Base-by-base conservation (phyloP, 2,888 invertebrate genomes). In the Eurois occulta region DNA sequence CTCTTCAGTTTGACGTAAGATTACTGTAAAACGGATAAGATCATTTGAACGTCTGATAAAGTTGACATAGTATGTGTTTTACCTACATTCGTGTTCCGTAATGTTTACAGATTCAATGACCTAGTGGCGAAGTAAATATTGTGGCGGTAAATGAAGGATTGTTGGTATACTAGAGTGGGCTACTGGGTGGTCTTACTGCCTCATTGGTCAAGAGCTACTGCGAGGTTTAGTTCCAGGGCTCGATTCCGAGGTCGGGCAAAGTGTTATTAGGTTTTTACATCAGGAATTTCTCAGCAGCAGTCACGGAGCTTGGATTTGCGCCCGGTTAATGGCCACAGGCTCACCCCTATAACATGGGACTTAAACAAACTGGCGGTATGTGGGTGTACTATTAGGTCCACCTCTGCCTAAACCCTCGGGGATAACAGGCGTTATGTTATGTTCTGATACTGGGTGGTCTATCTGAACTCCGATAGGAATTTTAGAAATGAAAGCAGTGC, bases 21-120 rank as follows among this genome's bases (percentile, higher is more conserved):
- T 87, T 69, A 80, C 75, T 69, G 72, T 78, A 58, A 69, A 68
- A 58, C 28, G 72, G 79, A 83, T 81, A 88, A 83, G 76, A 81
- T 83, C 78, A 65, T 71, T 73, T 48, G 46, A 72, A 65, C 43
- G 13, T 4, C 38, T 79, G 84, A 84, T 84, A 84, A 84, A 72
- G 66, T 70, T 84, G 86, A 46, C 43, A 55, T 52, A 46, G 41
- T 79, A 66, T 87, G 77, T 74, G 72, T 52, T 77, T 86, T 87
- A 80, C 88, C 86, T 75, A 87, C 68, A 79, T 87, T 73, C 28
- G 43, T 65, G 72, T 86, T 86, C 77, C 75, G 89, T 80, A 87
- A 86, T 80, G 72, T 85, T 83, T 73, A 79, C 79, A 74, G 74
- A 87, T 70, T 66, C 55, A 72, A 65, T 88, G 83, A 75, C 89